Base-by-base conservation (phyloP, 2,888 invertebrate genomes). In the Xylocampa areola region DNA sequence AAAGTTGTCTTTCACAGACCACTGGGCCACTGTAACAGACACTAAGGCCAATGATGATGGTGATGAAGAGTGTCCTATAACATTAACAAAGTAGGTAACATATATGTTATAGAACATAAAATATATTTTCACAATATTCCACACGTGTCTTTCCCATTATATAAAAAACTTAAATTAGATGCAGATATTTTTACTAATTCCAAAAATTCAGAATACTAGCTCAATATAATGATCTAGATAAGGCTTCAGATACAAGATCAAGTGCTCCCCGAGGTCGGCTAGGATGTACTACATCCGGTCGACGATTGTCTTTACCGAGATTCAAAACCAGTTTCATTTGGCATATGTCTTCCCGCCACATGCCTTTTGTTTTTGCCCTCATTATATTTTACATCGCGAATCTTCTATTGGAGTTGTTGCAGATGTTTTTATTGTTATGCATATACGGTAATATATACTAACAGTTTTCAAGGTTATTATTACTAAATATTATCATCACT, bases 251-350 rank as follows among this genome's bases (percentile, higher is more conserved):
- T 68, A 68, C 74, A 69, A 73, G 75, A 76, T 68, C 72, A 68
- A 71, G 74, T 77, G 77, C 66, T 62, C 58, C 70, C 71, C 73
- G 79, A 85, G 87, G 85, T 80, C 84, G 76, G 63, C 45, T 61
- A 77, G 83, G 88, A 86, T 79, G 78, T 61, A 80, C 77, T 54
- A 76, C 86, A 86, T 90, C 90, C 89, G 87, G 84, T 65, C 74
- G 60, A 68, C 75, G 81, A 87, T 87, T 86, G 87, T 85, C 79
- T 83, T 70, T 55, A 55, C 74, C 55, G 71, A 78, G 85, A 84
- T 85, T 84, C 82, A 76, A 74, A 81, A 82, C 74, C 74, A 70
- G 76, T 73, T 81, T 73, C 80, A 68, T 82, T 82, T 84, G 72
- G 68, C 76, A 77, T 79, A 79, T 59, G 75, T 67, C 77, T 79